Conservation (phyloP, 2,888 invertebrate species). For the Andrena bucephala region DNA sequence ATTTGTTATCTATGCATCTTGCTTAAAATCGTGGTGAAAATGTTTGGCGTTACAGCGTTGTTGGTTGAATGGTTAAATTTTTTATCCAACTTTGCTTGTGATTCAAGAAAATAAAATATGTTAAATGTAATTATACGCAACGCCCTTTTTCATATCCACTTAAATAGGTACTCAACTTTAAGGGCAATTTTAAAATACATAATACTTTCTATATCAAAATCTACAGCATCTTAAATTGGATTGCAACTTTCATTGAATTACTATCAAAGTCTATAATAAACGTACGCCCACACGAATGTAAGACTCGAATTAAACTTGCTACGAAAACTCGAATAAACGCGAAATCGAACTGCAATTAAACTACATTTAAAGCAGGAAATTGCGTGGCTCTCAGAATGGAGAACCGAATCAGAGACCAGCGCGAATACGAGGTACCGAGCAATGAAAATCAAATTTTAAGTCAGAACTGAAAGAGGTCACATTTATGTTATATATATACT, state of each 20-base stretch:
- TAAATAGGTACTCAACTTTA: not conserved
- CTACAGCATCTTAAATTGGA: not conserved
- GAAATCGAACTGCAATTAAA: constrained; percentile 1
- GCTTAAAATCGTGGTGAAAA: no score
- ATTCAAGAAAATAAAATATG: no score
- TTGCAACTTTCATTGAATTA: not conserved
- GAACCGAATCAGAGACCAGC: not conserved
- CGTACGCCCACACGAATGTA: not conserved
- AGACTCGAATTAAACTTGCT: not conserved
- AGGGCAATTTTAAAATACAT: not conserved
- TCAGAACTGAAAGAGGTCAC: not conserved
- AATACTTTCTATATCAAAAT: not conserved
- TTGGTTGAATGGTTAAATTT: no score
- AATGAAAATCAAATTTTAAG: constrained; percentile 4
- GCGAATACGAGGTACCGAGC: not conserved
- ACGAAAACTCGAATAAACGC: not conserved
- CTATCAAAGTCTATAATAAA: not conserved
- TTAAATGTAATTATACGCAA: no score
- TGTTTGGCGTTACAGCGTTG: no score
- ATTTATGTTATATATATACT: no score
- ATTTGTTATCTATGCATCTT: no score
- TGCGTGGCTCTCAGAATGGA: constrained; percentile 10
- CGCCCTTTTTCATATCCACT: no score
- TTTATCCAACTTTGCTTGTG: no score
- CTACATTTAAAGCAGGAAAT: constrained; percentile 13